These are phyloP conservation scores for Heliconius melpomene DNA, from an alignment of 1,140 invertebrate species.

Conservation along the genomic window DNA sequence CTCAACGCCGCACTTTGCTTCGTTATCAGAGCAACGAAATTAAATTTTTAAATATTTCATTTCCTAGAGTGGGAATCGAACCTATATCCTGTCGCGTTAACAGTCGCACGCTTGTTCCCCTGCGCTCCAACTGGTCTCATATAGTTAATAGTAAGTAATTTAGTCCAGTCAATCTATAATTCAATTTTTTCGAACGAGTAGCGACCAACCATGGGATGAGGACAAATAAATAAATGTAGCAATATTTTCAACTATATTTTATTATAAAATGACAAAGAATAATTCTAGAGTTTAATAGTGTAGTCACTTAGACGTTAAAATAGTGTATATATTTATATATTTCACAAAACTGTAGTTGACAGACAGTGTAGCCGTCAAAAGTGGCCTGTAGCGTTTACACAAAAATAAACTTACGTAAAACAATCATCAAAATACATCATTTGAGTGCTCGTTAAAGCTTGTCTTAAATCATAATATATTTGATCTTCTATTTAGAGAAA, in stretches of 20 bases:
- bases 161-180: too few species aligned
- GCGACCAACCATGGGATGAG: background rate
- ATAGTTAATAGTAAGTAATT: too few species aligned
- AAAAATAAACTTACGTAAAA: constrained; percentile 65
- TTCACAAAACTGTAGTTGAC: constrained; percentile 68
- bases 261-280: constrained; percentile 81
- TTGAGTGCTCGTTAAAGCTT: constrained; percentile 70
- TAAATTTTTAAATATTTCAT: too few species aligned
- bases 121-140: too few species aligned
- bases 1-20: too few species aligned
- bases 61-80: too few species aligned
- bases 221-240: constrained; percentile 22
- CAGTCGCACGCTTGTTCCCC: too few species aligned
- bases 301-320: constrained; percentile 75
- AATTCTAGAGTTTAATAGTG: constrained; percentile 79
- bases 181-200: too few species aligned
- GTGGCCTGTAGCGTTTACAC: constrained; percentile 52
- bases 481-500: constrained; percentile 62
- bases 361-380: constrained; percentile 54
- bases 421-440: constrained; percentile 69
- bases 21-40: too few species aligned
- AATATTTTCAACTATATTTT: constrained; percentile 77
- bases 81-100: too few species aligned
- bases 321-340: constrained; percentile 75
- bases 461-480: constrained; percentile 54